A percentile compares a stretch with the other conserved stretches of the same genome.
These are phyloP conservation scores for Lordiphosa andalusiaca DNA, from an alignment of 2,888 invertebrate genomes.

Conservation along the genomic window DNA sequence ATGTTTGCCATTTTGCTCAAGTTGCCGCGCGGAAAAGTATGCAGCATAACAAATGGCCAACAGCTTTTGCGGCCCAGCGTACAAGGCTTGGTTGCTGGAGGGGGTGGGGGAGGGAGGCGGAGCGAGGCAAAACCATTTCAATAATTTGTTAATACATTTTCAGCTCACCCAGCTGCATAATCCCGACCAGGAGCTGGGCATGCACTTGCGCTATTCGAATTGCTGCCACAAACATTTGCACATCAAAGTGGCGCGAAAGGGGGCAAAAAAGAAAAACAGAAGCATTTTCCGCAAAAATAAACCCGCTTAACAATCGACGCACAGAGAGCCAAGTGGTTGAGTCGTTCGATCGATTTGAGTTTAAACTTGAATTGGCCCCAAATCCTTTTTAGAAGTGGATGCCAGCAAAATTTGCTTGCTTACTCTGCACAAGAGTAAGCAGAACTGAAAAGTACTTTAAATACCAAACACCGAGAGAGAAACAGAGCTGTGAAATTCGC, in stretches of 20 bases:
- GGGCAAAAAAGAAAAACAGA: conserved; percentile 9
- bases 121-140: conserved; percentile 40
- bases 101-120: too few relatives aligned
- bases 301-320: conserved; percentile 24
- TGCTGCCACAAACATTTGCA: conserved; percentile 45
- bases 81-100: conserved; percentile 15
- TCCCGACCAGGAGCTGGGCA: not conserved
- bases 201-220: not conserved
- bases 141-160: conserved; percentile 61
- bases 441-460: too few relatives aligned
- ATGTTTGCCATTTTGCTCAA: conserved; percentile 72
- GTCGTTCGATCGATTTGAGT: too few relatives aligned
- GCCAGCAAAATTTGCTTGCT: too few relatives aligned
- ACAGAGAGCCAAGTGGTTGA: conserved; percentile 6
- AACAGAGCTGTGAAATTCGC: too few relatives aligned
- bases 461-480: too few relatives aligned
- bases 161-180: conserved; percentile 12
- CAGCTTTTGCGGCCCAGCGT: conserved; percentile 45
- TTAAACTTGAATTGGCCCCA: too few relatives aligned
- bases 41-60: conserved; percentile 63
- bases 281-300: conserved; percentile 25
- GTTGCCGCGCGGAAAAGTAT: conserved; percentile 63
- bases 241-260: conserved; percentile 52
- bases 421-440: too few relatives aligned
- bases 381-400: too few relatives aligned